These are phyloP conservation scores for Mirza zaza DNA, from an alignment of 2,113 vertebrate species.

Conservation along the genomic window DNA sequence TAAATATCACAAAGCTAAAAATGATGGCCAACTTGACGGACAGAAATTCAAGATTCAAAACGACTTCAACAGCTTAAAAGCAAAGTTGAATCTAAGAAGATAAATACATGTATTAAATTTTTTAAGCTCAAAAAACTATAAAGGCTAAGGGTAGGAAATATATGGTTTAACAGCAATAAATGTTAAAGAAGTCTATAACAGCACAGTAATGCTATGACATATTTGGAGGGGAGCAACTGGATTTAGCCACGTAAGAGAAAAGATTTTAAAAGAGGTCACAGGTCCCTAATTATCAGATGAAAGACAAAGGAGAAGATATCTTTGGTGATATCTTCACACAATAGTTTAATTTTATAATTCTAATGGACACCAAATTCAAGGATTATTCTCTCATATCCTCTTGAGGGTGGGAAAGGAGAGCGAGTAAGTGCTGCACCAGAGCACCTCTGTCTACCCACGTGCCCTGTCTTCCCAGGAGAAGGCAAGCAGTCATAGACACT, in stretches of 20 bases:
- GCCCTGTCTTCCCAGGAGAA: constrained; percentile 11
- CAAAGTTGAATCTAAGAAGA: neutral
- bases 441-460: neutral
- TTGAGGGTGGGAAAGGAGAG: neutral
- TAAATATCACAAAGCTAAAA: constrained; percentile 42
- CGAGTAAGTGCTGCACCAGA: neutral
- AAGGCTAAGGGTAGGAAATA: neutral
- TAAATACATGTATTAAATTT: neutral
- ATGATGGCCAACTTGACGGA: neutral
- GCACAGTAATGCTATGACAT: neutral
- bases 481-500: neutral
- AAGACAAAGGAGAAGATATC: constrained; percentile 29
- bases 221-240: neutral
- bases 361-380: neutral
- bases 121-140: constrained; percentile 14
- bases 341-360: neutral
- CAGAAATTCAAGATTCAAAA: constrained; percentile 27
- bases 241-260: neutral
- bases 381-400: neutral
- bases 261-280: neutral
- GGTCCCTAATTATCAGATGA: constrained; percentile 8
- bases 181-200: neutral
- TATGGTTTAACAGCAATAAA: neutral
- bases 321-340: neutral
- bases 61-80: constrained; percentile 20